Evolutionary conservation across 2,113 vertebrate genomes (phyloP), one percentile per base, ranked within the genome.

Genomic region (Gallinago jamesoni): DNA sequence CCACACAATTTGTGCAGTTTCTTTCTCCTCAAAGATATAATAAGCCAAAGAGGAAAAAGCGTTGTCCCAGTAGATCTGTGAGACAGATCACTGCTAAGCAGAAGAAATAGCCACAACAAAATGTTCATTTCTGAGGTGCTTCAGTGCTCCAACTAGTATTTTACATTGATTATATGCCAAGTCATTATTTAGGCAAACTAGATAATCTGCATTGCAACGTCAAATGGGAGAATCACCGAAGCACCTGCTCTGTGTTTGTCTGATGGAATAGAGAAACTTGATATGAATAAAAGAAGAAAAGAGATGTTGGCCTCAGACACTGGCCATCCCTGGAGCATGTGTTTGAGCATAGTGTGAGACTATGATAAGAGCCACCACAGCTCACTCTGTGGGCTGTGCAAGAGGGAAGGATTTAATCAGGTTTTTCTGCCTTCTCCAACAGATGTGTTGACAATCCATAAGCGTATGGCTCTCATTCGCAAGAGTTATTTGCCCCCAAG

Each of bases 401-500:
- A 62, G 59, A 87, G 74, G 11, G 50, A 79, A 80, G 78, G 53
- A 55, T 89, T 92, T 75, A 89, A 89, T 84, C 56, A 75, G 60
- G n/a, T 31, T 91, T 90, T 88, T 82, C 69, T 92, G 57, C 25
- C 45, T 91, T 87, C 43, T 78, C 69, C 89, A 57, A 33, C 69
- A 84, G 70, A 92, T 90, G 62, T 91, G 86, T 79, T 95, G 80
- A 73, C 70, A 86, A 56, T 78, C 62, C 35, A 10, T 53, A 78
- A 89, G 69, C 2, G 4, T 84, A 48, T 75, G 81, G 55, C 68
- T 89, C 75, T 89, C 69, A 35, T 78, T 89, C 37, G 9, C 52
- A 33, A 53, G 62, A 90, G 83, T 70, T 95, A 75, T 85, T 95
- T 94, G 48, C 62, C 89, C 89, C 66, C 93, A 94, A 66, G 87